Evolutionary conservation across 2,888 invertebrate genomes (phyloP).

Genomic region (Lasioglossum villosulum): DNA sequence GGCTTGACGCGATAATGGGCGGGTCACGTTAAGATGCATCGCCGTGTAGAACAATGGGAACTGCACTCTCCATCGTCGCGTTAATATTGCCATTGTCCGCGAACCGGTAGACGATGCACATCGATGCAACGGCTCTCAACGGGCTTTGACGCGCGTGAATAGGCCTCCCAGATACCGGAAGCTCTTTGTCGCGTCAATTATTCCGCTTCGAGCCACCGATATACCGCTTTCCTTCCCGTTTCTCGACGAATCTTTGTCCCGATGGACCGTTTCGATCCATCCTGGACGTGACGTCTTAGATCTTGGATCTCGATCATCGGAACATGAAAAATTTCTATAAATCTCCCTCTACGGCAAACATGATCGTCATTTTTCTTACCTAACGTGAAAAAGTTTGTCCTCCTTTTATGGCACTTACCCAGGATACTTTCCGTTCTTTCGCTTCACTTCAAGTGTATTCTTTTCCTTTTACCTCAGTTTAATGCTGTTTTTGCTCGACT

Average conservation of each 20-base stretch:
- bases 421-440: background rate
- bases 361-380: background rate
- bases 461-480: background rate
- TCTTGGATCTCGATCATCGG: background rate
- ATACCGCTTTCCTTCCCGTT: conserved; percentile 29
- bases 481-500: background rate
- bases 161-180: conserved; percentile 67
- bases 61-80: conserved; percentile 63
- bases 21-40: conserved; percentile 45
- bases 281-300: background rate
- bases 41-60: conserved; percentile 59
- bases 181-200: conserved; percentile 72
- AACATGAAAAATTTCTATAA: background rate
- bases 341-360: background rate
- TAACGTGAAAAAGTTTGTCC: background rate
- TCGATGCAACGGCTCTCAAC: conserved; percentile 57
- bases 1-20: conserved; percentile 37
- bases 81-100: conserved; percentile 72
- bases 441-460: background rate
- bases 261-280: background rate
- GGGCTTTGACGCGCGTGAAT: conserved; percentile 69
- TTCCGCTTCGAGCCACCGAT: conserved; percentile 55
- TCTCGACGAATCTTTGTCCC: background rate
- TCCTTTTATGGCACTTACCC: background rate
- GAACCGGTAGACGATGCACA: conserved; percentile 52